Percentiles rank a stretch among this genome's conserved stretches.
Conservation (phyloP, 2,113 vertebrate genomes). For the Taxidea taxus region DNA sequence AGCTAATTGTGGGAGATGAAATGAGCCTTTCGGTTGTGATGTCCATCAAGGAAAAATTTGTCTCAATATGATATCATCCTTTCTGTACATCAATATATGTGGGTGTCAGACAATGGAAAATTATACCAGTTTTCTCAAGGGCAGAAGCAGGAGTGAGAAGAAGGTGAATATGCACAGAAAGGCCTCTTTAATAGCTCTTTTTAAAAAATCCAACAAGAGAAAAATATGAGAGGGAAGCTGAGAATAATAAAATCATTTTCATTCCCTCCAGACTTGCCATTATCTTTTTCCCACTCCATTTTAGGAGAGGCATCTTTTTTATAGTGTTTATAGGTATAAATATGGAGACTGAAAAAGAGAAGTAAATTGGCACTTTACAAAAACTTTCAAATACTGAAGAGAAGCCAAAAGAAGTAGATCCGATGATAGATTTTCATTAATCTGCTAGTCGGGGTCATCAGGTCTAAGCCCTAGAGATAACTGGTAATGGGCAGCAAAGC, state of each 20-base stretch:
- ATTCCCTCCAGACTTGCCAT: not conserved
- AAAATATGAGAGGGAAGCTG: conserved; percentile 3
- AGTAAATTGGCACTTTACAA: conserved; percentile 47
- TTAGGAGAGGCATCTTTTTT: conserved; percentile 9
- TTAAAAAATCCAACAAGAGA: conserved; percentile 25
- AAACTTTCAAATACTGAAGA: conserved; percentile 45
- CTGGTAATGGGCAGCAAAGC: conserved; percentile 39
- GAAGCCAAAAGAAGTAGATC: conserved; percentile 29
- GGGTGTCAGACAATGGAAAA: conserved; percentile 8
- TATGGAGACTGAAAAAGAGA: not conserved
- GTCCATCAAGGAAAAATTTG: conserved; percentile 34
- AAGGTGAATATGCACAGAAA: conserved; percentile 29
- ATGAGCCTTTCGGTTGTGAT: conserved; percentile 36
- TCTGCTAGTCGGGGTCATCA: conserved; percentile 36
- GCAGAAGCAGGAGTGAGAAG: not conserved
- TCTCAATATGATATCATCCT: conserved; percentile 17
- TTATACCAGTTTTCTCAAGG: conserved; percentile 35
- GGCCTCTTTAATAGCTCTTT: conserved; percentile 21
- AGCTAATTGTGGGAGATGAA: conserved; percentile 26
- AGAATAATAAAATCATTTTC: conserved; percentile 57
- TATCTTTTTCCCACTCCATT: conserved; percentile 20
- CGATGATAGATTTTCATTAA: conserved; percentile 12
- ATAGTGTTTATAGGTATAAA: not conserved
- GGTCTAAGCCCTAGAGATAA: conserved; percentile 38
- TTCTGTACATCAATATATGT: conserved; percentile 18